Conservation (phyloP, 2,113 vertebrate genomes). For the Conger conger region DNA sequence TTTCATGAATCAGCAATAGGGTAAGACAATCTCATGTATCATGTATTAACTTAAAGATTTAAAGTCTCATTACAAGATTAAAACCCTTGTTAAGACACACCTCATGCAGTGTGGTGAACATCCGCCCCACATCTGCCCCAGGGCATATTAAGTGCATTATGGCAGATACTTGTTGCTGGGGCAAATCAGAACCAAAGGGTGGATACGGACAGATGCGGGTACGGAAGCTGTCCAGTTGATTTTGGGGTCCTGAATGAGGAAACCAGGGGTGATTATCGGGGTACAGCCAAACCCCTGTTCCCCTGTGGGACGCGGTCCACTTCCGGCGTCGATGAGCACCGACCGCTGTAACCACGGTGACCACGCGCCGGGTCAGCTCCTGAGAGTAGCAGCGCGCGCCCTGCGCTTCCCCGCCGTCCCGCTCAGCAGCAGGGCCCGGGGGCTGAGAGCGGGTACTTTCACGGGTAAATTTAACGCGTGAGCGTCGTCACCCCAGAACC, state of each 20-base stretch:
- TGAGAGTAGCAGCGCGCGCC: background rate
- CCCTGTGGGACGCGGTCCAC: background rate
- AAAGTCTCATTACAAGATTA: too few species aligned
- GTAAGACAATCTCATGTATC: too few species aligned
- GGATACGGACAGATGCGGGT: background rate
- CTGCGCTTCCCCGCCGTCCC: background rate
- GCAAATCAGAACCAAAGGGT: background rate
- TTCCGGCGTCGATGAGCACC: background rate
- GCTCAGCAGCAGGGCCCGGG: background rate
- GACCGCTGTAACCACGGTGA: constrained; percentile 6
- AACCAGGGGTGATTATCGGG: too few species aligned
- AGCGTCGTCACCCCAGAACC: background rate
- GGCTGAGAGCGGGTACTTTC: background rate
- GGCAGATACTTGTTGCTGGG: too few species aligned
- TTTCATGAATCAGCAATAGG: too few species aligned
- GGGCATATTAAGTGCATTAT: too few species aligned
- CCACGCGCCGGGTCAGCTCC: background rate
- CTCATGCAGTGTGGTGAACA: too few species aligned
- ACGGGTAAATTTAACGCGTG: constrained; percentile 17
- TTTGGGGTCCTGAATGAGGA: background rate
- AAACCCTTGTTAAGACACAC: too few species aligned
- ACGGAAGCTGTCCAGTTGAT: background rate
- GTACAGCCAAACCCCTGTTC: background rate
- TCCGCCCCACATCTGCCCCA: too few species aligned
- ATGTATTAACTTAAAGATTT: too few species aligned